phyloP scores from a whole-genome alignment of 2,113 vertebrate species.

The Saccopteryx bilineata region DNA sequence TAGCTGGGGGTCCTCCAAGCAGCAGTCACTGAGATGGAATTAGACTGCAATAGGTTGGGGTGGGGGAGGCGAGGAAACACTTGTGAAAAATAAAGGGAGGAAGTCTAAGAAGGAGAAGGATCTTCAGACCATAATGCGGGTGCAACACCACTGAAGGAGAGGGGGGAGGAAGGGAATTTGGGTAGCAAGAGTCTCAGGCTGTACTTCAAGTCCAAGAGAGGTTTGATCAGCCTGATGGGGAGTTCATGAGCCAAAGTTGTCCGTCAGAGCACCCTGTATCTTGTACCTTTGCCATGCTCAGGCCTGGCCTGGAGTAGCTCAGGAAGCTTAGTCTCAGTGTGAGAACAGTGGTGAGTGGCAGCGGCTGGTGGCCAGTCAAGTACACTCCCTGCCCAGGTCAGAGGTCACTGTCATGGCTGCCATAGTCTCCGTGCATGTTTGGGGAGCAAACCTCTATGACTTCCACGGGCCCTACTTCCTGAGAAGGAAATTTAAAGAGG shows the following conservation, averaged over 20 bases:
- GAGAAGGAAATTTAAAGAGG: neutral
- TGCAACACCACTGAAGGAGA: neutral
- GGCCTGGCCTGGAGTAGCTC: neutral
- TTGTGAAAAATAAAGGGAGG: neutral
- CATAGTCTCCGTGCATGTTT: neutral
- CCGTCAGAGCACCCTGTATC: neutral
- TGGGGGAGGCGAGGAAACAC: accelerated
- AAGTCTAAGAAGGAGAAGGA: neutral
- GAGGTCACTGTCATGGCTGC: neutral
- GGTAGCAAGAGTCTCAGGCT: neutral
- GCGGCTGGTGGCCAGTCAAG: neutral
- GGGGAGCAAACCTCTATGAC: neutral
- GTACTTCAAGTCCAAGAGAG: neutral
- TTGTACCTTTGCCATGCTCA: accelerated
- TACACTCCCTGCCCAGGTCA: neutral
- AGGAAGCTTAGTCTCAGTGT: neutral
- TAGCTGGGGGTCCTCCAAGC: neutral
- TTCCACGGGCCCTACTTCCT: neutral
- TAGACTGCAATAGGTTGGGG: neutral
- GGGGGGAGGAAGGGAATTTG: neutral
- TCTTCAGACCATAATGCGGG: neutral
- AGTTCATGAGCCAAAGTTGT: neutral
- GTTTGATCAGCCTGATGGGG: too few relatives aligned
- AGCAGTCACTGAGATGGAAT: neutral
- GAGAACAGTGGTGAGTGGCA: neutral